Conservation (phyloP, 2,797 vertebrate species). For the Pangasius mekongensis region DNA sequence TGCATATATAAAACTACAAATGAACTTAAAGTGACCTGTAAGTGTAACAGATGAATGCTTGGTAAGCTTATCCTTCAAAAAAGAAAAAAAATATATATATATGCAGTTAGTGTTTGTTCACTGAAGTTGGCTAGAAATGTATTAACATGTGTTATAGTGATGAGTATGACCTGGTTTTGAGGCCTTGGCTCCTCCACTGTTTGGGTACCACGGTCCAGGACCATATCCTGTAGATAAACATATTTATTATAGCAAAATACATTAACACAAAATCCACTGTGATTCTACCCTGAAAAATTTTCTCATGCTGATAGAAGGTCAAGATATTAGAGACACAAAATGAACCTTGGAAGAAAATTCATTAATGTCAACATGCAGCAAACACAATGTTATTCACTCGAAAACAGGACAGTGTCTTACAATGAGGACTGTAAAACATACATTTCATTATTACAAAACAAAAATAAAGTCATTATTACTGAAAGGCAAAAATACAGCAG, state of each 20-base stretch:
- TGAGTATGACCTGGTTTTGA: constrained; percentile 63
- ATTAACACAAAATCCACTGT: neutral
- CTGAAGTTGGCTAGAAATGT: neutral
- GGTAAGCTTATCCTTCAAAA: neutral
- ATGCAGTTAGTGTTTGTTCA: neutral
- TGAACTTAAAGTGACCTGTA: neutral
- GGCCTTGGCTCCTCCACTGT: constrained; percentile 57
- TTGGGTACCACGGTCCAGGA: constrained; percentile 57
- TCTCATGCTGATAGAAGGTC: neutral
- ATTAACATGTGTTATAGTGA: neutral
- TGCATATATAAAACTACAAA: neutral
- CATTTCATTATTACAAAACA: neutral
- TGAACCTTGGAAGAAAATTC: neutral
- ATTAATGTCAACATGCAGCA: neutral
- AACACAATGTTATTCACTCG: neutral
- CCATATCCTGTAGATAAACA: constrained; percentile 57
- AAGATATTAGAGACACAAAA: neutral
- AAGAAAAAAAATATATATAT: neutral
- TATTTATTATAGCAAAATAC: neutral
- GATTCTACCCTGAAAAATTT: neutral
- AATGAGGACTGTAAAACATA: constrained; percentile 8
- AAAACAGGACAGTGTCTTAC: neutral
- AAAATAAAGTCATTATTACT: constrained; percentile 20
- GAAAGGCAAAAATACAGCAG: neutral
- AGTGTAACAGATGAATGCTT: neutral